These are phyloP conservation scores for Leiothrix lutea DNA, from an alignment of 2,113 vertebrate genomes.

Conservation along the genomic window DNA sequence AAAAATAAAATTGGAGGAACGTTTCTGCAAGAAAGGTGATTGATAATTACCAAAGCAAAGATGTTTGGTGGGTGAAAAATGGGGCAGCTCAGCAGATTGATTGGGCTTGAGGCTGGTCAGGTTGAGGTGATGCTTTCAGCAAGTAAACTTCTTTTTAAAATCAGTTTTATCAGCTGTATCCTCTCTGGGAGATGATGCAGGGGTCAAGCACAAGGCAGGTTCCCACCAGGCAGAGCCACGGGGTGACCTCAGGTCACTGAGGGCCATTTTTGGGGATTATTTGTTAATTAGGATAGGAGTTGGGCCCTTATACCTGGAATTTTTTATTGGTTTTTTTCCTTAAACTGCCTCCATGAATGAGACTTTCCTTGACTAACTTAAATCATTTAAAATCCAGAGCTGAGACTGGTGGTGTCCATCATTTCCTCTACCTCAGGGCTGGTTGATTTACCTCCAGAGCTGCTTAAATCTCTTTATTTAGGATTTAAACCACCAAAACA, in stretches of 20 bases:
- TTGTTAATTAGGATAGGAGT: not conserved
- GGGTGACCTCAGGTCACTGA: not conserved
- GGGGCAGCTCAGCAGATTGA: constrained; percentile 1
- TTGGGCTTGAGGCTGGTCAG: not conserved
- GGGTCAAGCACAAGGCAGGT: not conserved
- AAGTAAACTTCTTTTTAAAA: not conserved
- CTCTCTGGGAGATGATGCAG: not conserved
- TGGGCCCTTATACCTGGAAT: too few species aligned
- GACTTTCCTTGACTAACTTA: not conserved
- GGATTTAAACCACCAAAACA: not conserved
- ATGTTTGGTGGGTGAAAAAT: constrained; percentile 7
- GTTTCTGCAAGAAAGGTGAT: constrained; percentile 71
- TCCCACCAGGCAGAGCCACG: not conserved
- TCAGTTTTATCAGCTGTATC: not conserved
- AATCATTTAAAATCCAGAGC: not conserved
- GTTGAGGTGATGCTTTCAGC: not conserved
- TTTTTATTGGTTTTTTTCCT: not conserved
- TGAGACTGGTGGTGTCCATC: not conserved
- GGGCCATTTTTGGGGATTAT: not conserved
- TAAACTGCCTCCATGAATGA: not conserved
- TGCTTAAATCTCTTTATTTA: not conserved
- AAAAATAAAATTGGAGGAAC: constrained; percentile 39
- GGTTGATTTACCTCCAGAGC: not conserved
- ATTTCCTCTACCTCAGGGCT: not conserved
- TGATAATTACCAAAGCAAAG: constrained; percentile 75